Percentiles rank a stretch among this genome's conserved stretches.
Conservation (phyloP, 2,797 vertebrate genomes). For the Sebastes baramenuke region DNA sequence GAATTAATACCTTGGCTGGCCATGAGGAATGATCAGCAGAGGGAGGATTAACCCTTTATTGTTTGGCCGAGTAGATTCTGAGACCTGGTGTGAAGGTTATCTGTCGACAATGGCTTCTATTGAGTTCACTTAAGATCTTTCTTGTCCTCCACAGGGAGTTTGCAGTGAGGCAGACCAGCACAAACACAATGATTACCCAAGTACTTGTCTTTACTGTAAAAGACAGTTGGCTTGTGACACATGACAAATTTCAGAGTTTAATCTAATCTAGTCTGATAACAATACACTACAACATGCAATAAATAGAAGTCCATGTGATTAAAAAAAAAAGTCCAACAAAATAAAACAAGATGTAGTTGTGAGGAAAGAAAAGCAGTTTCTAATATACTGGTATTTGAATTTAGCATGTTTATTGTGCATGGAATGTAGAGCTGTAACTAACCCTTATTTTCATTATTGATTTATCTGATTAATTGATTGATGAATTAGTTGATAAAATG, state of each 20-base stretch:
- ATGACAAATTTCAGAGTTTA: background rate
- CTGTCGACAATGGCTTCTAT: background rate
- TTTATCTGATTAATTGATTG: background rate
- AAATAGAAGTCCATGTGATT: background rate
- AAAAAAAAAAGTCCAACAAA: background rate
- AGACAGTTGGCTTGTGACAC: background rate
- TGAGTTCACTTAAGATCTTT: background rate
- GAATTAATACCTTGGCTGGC: constrained; percentile 74
- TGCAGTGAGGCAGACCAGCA: background rate
- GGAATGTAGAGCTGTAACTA: background rate
- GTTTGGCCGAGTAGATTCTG: constrained; percentile 47
- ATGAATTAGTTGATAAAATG: background rate
- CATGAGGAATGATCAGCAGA: constrained; percentile 69
- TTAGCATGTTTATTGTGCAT: background rate
- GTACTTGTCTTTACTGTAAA: background rate
- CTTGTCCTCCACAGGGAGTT: background rate
- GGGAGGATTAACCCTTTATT: constrained; percentile 82
- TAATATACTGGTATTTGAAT: background rate
- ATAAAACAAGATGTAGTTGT: background rate
- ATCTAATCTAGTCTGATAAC: background rate
- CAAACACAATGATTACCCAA: background rate
- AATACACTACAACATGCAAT: background rate
- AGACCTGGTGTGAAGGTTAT: background rate
- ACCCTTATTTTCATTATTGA: background rate
- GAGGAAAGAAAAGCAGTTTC: background rate